Percentiles rank a stretch among this genome's conserved stretches.
phyloP scores from a whole-genome alignment of 1,140 invertebrate species.

The Lutraria rhynchaena region DNA sequence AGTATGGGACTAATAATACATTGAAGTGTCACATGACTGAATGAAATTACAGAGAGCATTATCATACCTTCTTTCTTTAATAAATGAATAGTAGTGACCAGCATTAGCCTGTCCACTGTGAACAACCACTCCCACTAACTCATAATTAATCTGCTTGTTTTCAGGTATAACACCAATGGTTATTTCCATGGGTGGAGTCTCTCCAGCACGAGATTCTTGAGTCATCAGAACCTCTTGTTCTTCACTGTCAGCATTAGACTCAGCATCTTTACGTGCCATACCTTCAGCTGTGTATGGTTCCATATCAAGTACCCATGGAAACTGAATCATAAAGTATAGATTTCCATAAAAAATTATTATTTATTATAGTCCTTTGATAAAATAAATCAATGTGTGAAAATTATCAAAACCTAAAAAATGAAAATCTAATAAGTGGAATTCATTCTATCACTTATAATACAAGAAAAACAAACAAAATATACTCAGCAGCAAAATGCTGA shows the following conservation, averaged over 20 bases:
- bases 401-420: too few relatives aligned
- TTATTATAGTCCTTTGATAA: too few relatives aligned
- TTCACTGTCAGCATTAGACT: constrained; percentile 59
- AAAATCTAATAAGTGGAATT: too few relatives aligned
- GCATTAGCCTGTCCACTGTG: constrained; percentile 98
- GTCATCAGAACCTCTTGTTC: constrained; percentile 10
- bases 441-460: too few relatives aligned
- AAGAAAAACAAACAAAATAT: too few relatives aligned
- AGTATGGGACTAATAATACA: neutral
- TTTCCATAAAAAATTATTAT: too few relatives aligned
- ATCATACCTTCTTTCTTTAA: constrained; percentile 83
- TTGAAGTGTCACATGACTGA: too few relatives aligned
- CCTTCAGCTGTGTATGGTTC: constrained; percentile 98
- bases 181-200: constrained; percentile 51
- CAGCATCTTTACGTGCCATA: constrained; percentile 85
- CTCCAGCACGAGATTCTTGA: neutral
- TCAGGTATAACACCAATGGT: constrained; percentile 53
- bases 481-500: too few relatives aligned
- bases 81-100: constrained; percentile 99
- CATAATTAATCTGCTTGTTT: constrained; percentile 89
- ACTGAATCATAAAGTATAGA: too few relatives aligned
- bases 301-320: constrained; percentile 98
- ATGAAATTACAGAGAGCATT: too few relatives aligned
- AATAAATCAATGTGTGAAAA: too few relatives aligned
- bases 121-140: constrained; percentile 97